Evolutionary conservation across 2,113 vertebrate species (phyloP).

Genomic region (Brachyhypopomus occidentalis): DNA sequence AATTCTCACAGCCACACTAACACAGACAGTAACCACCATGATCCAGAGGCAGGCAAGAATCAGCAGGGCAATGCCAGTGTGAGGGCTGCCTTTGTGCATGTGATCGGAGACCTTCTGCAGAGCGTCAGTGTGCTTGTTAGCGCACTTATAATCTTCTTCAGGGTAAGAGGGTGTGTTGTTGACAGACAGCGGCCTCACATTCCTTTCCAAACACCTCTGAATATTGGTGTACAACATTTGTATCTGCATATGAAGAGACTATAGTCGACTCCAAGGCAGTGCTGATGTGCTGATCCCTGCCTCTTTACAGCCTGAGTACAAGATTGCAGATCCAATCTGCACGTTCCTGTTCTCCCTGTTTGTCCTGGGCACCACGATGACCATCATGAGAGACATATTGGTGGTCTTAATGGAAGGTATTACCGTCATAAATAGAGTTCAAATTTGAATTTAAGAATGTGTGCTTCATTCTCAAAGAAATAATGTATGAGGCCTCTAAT

Average conservation of each 20-base stretch:
- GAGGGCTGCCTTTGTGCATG: slow-evolving; percentile 84
- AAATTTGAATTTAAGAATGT: not conserved
- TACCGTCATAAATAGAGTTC: slow-evolving; percentile 27
- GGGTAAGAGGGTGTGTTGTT: slow-evolving; percentile 73
- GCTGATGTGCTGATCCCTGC: slow-evolving; percentile 1
- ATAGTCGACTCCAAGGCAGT: not conserved
- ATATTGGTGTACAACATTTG: not conserved
- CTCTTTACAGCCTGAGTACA: slow-evolving; percentile 84
- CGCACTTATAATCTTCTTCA: slow-evolving; percentile 88
- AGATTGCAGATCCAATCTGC: slow-evolving; percentile 90
- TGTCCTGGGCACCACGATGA: slow-evolving; percentile 84
- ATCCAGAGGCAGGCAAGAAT: slow-evolving; percentile 6
- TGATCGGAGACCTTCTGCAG: slow-evolving; percentile 88
- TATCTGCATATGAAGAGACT: not conserved
- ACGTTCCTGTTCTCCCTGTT: slow-evolving; percentile 92
- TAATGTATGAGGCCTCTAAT: not conserved
- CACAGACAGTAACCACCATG: slow-evolving; percentile 3
- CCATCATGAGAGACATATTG: slow-evolving; percentile 84
- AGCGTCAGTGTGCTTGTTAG: slow-evolving; percentile 88
- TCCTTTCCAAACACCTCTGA: not conserved
- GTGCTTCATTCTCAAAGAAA: not conserved
- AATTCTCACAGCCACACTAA: slow-evolving; percentile 13
- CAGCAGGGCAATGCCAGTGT: slow-evolving; percentile 83
- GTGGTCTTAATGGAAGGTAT: slow-evolving; percentile 91
- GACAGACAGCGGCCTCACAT: not conserved